A percentile compares a stretch with the other conserved stretches of the same genome.
Evolutionary conservation across 2,113 vertebrate species (phyloP).

Genomic region (Paraplagusia blochii): DNA sequence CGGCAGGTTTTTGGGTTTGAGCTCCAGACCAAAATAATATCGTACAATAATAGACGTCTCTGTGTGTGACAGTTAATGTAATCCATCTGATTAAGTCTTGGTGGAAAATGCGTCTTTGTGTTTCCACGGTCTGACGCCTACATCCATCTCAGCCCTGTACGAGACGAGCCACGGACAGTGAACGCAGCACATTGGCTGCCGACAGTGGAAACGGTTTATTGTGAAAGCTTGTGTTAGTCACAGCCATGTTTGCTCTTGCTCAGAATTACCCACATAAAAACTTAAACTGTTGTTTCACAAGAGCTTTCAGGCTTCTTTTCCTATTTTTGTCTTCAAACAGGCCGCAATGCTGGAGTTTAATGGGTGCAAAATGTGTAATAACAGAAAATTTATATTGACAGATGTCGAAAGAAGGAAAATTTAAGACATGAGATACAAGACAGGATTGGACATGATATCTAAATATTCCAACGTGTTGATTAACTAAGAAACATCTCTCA

Average conservation of each 20-base stretch:
- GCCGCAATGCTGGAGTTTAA: too few relatives aligned
- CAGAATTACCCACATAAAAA: conserved; percentile 1
- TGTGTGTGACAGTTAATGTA: background rate
- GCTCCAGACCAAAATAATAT: background rate
- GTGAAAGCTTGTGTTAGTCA: conserved; percentile 30
- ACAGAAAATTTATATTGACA: too few relatives aligned
- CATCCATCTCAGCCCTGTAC: background rate
- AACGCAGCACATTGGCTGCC: background rate
- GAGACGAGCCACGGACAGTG: background rate
- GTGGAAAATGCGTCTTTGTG: conserved; percentile 11
- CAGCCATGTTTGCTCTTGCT: conserved; percentile 33
- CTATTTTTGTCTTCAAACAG: too few relatives aligned
- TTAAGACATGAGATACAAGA: too few relatives aligned
- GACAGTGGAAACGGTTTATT: conserved; percentile 10
- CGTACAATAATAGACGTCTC: background rate
- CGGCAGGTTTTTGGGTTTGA: background rate
- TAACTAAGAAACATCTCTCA: too few relatives aligned
- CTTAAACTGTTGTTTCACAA: conserved; percentile 10
- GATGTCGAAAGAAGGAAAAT: too few relatives aligned
- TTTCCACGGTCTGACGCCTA: conserved; percentile 18
- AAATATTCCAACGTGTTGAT: too few relatives aligned
- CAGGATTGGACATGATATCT: too few relatives aligned
- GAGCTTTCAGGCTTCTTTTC: background rate
- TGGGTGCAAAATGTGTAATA: too few relatives aligned
- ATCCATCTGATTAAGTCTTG: conserved; percentile 4